These are phyloP conservation scores for Synodontis membranacea DNA, from an alignment of 2,113 vertebrate genomes.

Conservation along the genomic window DNA sequence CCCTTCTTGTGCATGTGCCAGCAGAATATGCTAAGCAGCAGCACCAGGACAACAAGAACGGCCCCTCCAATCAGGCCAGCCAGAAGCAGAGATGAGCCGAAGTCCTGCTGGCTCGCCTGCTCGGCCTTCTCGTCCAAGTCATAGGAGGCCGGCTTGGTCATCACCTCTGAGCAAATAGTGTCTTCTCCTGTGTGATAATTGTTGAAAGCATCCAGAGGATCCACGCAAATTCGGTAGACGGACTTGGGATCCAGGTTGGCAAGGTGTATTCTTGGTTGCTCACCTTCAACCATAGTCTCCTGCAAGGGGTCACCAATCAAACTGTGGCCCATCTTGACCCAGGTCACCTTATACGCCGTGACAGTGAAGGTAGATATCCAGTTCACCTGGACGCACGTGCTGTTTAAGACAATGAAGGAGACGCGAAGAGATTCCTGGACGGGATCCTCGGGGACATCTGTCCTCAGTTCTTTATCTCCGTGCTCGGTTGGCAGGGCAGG, in stretches of 20 bases:
- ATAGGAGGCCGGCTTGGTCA: constrained; percentile 76
- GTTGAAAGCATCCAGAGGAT: constrained; percentile 85
- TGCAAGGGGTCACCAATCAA: constrained; percentile 83
- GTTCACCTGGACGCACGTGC: constrained; percentile 85
- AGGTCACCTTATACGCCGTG: constrained; percentile 86
- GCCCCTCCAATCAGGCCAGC: constrained; percentile 88
- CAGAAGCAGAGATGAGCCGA: constrained; percentile 85
- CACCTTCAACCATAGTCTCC: constrained; percentile 84
- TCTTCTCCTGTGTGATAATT: constrained; percentile 82
- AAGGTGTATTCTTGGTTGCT: constrained; percentile 79
- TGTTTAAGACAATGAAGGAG: constrained; percentile 81
- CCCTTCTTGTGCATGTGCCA: constrained; percentile 94
- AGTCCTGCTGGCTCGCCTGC: constrained; percentile 82
- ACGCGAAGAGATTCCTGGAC: constrained; percentile 78
- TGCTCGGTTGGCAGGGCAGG: constrained; percentile 48
- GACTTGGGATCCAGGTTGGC: constrained; percentile 84
- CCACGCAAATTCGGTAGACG: constrained; percentile 87
- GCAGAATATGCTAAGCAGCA: constrained; percentile 86
- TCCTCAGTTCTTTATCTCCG: constrained; percentile 58
- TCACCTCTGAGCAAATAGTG: constrained; percentile 84
- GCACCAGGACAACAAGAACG: constrained; percentile 83
- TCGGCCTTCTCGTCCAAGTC: constrained; percentile 82
- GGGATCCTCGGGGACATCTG: constrained; percentile 69
- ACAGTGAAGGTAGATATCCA: constrained; percentile 83
- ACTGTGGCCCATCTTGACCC: constrained; percentile 91